Conservation (phyloP, 2,113 vertebrate species). For the Semnopithecus entellus region DNA sequence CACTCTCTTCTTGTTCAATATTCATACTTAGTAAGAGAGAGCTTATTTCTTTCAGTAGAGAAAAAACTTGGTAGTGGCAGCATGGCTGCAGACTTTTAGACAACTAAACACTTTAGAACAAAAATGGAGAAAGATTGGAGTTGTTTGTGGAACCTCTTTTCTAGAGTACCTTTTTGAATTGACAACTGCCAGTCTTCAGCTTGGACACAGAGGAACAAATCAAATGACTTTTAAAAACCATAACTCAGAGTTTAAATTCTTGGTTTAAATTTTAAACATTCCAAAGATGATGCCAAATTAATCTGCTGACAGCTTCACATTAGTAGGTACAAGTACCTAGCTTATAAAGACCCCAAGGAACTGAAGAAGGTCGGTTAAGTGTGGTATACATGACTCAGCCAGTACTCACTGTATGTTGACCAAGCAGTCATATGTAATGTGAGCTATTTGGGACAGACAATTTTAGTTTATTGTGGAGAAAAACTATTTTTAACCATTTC, state of each 20-base stretch:
- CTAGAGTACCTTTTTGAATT: not conserved
- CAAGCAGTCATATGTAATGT: not conserved
- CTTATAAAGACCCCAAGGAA: not conserved
- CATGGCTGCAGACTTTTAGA: not conserved
- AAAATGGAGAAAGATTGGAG: not conserved
- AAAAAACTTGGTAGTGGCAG: not conserved
- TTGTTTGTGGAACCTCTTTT: not conserved
- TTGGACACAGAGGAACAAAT: not conserved
- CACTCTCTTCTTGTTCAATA: not conserved
- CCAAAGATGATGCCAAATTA: not conserved
- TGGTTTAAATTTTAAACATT: conserved; percentile 50
- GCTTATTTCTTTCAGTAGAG: not conserved
- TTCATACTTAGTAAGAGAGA: not conserved
- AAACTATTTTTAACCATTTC: not conserved
- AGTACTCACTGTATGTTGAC: not conserved
- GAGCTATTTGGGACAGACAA: not conserved
- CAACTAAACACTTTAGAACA: not conserved
- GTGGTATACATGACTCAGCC: not conserved
- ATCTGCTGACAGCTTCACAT: conserved; percentile 3
- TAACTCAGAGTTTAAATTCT: conserved; percentile 36
- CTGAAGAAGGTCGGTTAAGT: not conserved
- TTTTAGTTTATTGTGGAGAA: not conserved
- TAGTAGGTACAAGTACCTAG: not conserved
- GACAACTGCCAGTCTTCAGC: not conserved
- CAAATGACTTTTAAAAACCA: conserved; percentile 31